phyloP scores from a whole-genome alignment of 2,888 invertebrate species.

The Aphodius sticticus region DNA sequence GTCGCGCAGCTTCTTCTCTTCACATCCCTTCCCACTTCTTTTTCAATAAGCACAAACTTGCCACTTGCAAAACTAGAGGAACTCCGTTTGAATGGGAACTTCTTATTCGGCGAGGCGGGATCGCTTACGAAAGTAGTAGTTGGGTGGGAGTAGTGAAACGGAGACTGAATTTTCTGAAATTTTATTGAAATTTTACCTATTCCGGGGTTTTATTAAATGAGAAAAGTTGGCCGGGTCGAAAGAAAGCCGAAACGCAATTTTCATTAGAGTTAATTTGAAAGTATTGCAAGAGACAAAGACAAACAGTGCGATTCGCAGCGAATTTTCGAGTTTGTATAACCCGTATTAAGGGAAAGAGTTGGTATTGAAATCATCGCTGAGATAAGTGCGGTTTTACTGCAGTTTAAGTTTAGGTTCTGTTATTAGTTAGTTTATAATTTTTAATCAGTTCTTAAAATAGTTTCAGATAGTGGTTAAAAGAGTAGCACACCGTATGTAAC shows the following conservation, averaged over 20 bases:
- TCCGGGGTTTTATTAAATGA: constrained; percentile 5
- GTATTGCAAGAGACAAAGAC: constrained; percentile 4
- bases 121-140: background rate
- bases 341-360: background rate
- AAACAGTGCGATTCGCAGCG: background rate
- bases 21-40: constrained; percentile 14
- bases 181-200: constrained; percentile 18
- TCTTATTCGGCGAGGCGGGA: background rate
- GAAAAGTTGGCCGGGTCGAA: background rate
- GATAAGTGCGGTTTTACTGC: too few relatives aligned
- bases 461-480: too few relatives aligned
- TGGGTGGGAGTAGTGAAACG: background rate
- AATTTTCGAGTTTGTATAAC: background rate
- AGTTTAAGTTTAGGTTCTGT: too few relatives aligned
- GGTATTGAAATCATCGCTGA: too few relatives aligned
- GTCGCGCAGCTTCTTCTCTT: constrained; percentile 19
- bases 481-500: too few relatives aligned
- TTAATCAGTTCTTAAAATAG: too few relatives aligned
- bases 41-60: constrained; percentile 23
- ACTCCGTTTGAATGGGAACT: constrained; percentile 14
- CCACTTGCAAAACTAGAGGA: constrained; percentile 18
- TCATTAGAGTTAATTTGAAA: background rate
- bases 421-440: too few relatives aligned
- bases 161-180: constrained; percentile 12
- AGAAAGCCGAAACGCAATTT: constrained; percentile 11